Percentiles rank a stretch among this genome's conserved stretches.
Evolutionary conservation across 2,797 vertebrate species (phyloP).

Genomic region (Allobates femoralis): DNA sequence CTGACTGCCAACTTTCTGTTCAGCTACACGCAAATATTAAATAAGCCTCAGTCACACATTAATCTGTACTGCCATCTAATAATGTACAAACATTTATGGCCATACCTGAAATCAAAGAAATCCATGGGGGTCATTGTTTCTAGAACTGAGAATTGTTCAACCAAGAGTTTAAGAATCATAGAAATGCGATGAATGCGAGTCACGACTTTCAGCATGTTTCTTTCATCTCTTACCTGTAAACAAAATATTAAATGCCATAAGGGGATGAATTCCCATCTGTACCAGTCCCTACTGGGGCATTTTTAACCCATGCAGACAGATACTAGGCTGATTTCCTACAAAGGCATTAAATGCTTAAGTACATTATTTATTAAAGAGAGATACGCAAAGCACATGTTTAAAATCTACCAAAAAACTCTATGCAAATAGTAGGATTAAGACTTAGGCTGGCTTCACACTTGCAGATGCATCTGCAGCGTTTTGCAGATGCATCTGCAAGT

Average conservation of each 20-base stretch:
- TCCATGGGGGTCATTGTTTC: constrained; percentile 97
- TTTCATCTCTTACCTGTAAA: constrained; percentile 89
- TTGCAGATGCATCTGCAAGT: too few relatives aligned
- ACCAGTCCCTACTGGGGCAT: not conserved
- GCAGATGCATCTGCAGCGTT: too few relatives aligned
- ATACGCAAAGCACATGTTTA: too few relatives aligned
- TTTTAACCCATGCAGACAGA: not conserved
- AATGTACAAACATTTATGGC: not conserved
- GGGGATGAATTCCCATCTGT: not conserved
- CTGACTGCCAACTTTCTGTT: too few relatives aligned
- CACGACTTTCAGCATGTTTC: constrained; percentile 96
- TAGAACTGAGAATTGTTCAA: constrained; percentile 91
- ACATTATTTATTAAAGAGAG: too few relatives aligned
- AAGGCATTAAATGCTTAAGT: not conserved
- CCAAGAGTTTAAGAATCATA: constrained; percentile 88
- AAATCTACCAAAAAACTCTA: too few relatives aligned
- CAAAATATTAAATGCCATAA: too few relatives aligned
- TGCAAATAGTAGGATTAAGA: too few relatives aligned
- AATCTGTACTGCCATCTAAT: too few relatives aligned
- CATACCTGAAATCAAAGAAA: constrained; percentile 95
- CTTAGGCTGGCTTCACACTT: too few relatives aligned
- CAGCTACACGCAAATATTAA: too few relatives aligned
- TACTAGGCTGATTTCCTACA: not conserved
- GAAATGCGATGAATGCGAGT: constrained; percentile 89
- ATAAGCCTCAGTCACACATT: too few relatives aligned